Evolutionary conservation across 2,797 vertebrate species (phyloP).

Genomic region (Gymnoscopelus microlampas): DNA sequence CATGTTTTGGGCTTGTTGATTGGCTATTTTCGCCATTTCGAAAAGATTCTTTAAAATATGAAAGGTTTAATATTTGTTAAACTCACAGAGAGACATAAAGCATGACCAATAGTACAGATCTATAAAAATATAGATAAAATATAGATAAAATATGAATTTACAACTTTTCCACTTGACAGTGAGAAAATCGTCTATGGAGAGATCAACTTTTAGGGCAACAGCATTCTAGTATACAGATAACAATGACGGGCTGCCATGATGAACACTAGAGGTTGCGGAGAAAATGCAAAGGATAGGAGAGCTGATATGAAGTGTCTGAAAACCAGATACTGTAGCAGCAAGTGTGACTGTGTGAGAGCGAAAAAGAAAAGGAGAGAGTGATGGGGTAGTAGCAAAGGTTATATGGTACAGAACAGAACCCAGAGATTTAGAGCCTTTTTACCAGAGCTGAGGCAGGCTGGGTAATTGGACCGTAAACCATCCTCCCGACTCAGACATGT

Average conservation of each 20-base stretch:
- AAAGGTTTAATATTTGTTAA: too few relatives aligned
- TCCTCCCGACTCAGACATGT: constrained; percentile 3
- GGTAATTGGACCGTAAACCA: constrained; percentile 71
- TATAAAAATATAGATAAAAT: not conserved
- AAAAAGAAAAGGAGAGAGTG: too few relatives aligned
- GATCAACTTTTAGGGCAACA: constrained; percentile 4
- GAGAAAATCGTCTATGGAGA: not conserved
- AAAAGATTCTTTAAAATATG: too few relatives aligned
- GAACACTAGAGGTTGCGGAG: not conserved
- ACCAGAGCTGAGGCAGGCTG: constrained; percentile 55
- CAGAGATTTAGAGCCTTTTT: constrained; percentile 61
- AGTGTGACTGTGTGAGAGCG: not conserved
- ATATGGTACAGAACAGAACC: constrained; percentile 30
- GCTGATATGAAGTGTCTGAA: not conserved
- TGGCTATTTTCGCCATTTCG: too few relatives aligned
- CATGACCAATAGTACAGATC: not conserved
- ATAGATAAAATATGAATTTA: not conserved
- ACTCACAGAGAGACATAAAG: not conserved
- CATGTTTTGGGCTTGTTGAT: too few relatives aligned
- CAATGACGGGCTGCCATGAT: not conserved
- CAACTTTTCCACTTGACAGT: too few relatives aligned
- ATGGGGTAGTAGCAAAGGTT: constrained; percentile 10
- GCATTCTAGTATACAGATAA: not conserved
- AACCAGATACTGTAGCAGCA: not conserved
- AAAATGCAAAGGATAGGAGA: constrained; percentile 7